phyloP scores from a whole-genome alignment of 2,113 vertebrate genomes.

The Dermatemys mawii region DNA sequence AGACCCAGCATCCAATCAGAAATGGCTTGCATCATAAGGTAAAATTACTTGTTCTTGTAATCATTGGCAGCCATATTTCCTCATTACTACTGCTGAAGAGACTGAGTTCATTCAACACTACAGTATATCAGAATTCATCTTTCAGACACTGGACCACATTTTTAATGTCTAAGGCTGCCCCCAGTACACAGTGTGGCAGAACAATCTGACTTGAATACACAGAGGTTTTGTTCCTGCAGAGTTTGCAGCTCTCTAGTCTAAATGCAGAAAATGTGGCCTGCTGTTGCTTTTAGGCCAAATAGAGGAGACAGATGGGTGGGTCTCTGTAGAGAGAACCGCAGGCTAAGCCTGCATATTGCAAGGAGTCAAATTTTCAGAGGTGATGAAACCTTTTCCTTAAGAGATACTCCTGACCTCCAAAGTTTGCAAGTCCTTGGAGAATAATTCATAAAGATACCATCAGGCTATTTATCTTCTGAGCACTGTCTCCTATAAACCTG shows the following conservation, averaged over 20 bases:
- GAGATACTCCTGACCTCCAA: background rate
- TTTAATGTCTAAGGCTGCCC: background rate
- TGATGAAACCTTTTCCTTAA: background rate
- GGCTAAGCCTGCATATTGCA: background rate
- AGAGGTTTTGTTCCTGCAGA: background rate
- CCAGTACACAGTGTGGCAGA: background rate
- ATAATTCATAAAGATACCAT: background rate
- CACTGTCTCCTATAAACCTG: background rate
- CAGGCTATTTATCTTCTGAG: background rate
- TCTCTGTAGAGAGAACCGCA: no score
- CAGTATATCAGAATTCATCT: rapidly evolving
- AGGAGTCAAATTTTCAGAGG: background rate
- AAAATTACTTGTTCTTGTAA: background rate
- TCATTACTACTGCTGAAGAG: background rate
- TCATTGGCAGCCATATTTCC: background rate
- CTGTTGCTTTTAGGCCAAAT: background rate
- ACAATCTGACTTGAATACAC: background rate
- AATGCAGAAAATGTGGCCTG: background rate
- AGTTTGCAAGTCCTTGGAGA: background rate
- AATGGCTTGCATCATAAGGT: slow-evolving; percentile 95
- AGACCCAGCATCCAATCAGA: slow-evolving; percentile 93
- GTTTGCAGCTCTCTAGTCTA: background rate
- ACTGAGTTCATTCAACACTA: background rate
- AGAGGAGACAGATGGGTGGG: no score
- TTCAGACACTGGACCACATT: background rate